Evolutionary conservation across 2,888 invertebrate genomes (phyloP).

Genomic region (Ganaspis brasiliensis): DNA sequence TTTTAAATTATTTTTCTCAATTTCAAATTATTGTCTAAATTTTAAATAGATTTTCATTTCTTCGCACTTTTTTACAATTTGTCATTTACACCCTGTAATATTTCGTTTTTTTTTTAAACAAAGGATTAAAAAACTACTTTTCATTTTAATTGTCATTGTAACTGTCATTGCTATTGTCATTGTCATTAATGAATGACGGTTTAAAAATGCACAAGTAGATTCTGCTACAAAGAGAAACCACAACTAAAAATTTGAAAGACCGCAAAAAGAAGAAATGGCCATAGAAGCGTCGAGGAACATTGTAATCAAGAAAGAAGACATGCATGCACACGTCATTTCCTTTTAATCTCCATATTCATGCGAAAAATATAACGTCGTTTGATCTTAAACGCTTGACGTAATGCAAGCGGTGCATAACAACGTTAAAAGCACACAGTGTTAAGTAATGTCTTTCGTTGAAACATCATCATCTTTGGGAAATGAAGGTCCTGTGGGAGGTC

Average conservation of each 20-base stretch:
- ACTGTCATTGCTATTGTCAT: too few relatives aligned
- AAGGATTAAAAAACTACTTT: too few relatives aligned
- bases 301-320: neutral
- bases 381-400: slow-evolving; percentile 71
- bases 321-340: slow-evolving; percentile 33
- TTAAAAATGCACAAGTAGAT: neutral
- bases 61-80: too few relatives aligned
- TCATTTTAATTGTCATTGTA: too few relatives aligned
- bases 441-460: slow-evolving; percentile 53
- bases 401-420: slow-evolving; percentile 67
- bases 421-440: slow-evolving; percentile 57
- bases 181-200: too few relatives aligned
- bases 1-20: too few relatives aligned
- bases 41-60: too few relatives aligned
- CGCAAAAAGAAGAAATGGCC: neutral
- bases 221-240: neutral
- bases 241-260: neutral
- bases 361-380: slow-evolving; percentile 49
- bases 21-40: too few relatives aligned
- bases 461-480: slow-evolving; percentile 64
- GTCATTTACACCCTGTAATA: too few relatives aligned
- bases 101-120: too few relatives aligned
- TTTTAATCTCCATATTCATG: slow-evolving; percentile 1
- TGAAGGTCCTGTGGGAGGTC: slow-evolving; percentile 73
- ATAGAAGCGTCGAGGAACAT: neutral